A percentile compares a stretch with the other conserved stretches of the same genome.
Conservation (phyloP, 1,140 invertebrate species). For the Zaprionus inermis region DNA sequence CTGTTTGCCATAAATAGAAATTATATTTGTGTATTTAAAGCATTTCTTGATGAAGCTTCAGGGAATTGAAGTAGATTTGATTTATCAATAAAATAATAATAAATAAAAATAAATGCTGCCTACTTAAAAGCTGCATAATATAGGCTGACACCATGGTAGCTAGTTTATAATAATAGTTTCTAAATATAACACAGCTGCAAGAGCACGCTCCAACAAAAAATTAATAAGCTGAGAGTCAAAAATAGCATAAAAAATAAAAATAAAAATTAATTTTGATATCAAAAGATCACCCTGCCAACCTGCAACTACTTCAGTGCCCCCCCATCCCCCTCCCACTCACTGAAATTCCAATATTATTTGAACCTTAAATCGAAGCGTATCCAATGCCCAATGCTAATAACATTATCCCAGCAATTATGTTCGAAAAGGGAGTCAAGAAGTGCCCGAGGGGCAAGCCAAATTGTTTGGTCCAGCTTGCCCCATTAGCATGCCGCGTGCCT, state of each 20-base stretch:
- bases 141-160: too few relatives aligned
- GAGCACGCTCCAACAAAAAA: too few relatives aligned
- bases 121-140: too few relatives aligned
- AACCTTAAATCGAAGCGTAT: background rate
- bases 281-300: too few relatives aligned
- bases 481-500: slow-evolving; percentile 1
- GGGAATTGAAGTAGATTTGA: background rate
- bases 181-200: too few relatives aligned
- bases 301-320: too few relatives aligned
- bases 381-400: background rate
- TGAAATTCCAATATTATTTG: background rate
- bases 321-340: background rate
- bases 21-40: background rate
- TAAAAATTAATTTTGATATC: too few relatives aligned
- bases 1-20: background rate
- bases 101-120: too few relatives aligned
- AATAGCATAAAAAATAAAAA: too few relatives aligned
- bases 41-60: background rate
- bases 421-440: slow-evolving; percentile 12
- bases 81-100: too few relatives aligned
- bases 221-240: too few relatives aligned
- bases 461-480: slow-evolving; percentile 63
- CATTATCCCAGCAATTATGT: slow-evolving; percentile 1
- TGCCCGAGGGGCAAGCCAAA: slow-evolving; percentile 48
- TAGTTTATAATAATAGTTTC: too few relatives aligned